Base-by-base conservation (phyloP, 2,797 vertebrate genomes). In the Stomatorhinus walkeri region DNA sequence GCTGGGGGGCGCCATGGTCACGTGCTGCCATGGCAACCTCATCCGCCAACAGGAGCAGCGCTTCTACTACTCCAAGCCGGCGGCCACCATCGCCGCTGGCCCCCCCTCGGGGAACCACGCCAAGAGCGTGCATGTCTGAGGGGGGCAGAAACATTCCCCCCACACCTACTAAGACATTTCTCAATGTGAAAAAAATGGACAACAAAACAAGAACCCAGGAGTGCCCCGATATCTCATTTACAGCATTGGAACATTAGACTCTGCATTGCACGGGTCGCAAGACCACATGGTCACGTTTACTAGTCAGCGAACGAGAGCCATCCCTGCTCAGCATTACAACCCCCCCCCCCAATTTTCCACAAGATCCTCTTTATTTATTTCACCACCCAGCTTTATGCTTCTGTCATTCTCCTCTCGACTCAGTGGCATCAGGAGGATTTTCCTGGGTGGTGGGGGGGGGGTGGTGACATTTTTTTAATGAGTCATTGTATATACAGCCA, bases 111-210 rank as follows among this genome's bases (percentile, higher is more conserved):
- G 91, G 0, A 98, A 97, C 91, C 98, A 99, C 0, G 98, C 98
- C 89, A 99, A 99, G 93, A 99, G 97, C 0, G 98, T 98, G 4
- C 97, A 99, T 0, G 98, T 99, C 89, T 99, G 95, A 96, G 90
- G 28, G 51, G 85, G 85, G 51, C 5, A 51, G 28, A 59, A 3
- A 54, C 52, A 16, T 14, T 24, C 24, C 76, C 56, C 56, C 8
- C n/a, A 10, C 52, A 24, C 43, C 24, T 12, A 52, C 51, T 52
- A 52, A 54, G 51, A 32, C 32, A 56, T 49, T 54, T 22, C n/a
- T 54, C 56, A 24, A 1, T 56, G 14, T 9, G 12, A 16, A 54
- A 32, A 10, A n/a, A 56, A 24, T n/a, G 24, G 46, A 48, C 7
- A 81, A 43, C 9, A 84, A 22, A 22, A 84, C 16, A 12, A 10